These are phyloP conservation scores for Eulithis testata DNA, from an alignment of 2,888 invertebrate genomes.

Conservation along the genomic window DNA sequence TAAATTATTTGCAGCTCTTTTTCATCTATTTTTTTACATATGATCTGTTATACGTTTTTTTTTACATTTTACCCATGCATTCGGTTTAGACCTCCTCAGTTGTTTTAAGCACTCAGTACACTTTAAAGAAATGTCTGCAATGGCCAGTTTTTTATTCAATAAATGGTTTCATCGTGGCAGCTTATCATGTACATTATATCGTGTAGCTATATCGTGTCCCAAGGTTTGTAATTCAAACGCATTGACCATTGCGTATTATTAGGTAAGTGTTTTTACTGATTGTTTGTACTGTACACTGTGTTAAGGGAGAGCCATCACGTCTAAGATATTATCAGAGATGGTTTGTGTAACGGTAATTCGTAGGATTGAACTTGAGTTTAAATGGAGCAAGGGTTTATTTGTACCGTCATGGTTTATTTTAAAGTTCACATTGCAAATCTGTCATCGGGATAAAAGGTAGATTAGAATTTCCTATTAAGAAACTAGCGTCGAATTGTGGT, in stretches of 20 bases:
- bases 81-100: too few relatives aligned
- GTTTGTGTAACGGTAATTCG: constrained; percentile 24
- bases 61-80: too few relatives aligned
- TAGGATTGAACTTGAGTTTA: constrained; percentile 27
- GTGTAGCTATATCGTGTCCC: too few relatives aligned
- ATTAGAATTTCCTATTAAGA: too few relatives aligned
- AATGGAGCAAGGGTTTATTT: constrained; percentile 24
- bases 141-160: too few relatives aligned
- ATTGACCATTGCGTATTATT: neutral
- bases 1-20: neutral
- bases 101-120: too few relatives aligned
- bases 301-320: constrained; percentile 45
- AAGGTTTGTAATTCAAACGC: neutral
- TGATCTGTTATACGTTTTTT: too few relatives aligned
- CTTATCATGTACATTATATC: too few relatives aligned
- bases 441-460: too few relatives aligned
- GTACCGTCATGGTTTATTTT: constrained; percentile 9
- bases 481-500: too few relatives aligned
- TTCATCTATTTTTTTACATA: neutral
- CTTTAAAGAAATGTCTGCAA: too few relatives aligned
- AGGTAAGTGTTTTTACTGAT: constrained; percentile 4
- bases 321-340: constrained; percentile 19
- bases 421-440: neutral
- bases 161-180: too few relatives aligned
- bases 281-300: constrained; percentile 3